phyloP scores from a whole-genome alignment of 2,113 vertebrate species.

The Solenodon paradoxus region DNA sequence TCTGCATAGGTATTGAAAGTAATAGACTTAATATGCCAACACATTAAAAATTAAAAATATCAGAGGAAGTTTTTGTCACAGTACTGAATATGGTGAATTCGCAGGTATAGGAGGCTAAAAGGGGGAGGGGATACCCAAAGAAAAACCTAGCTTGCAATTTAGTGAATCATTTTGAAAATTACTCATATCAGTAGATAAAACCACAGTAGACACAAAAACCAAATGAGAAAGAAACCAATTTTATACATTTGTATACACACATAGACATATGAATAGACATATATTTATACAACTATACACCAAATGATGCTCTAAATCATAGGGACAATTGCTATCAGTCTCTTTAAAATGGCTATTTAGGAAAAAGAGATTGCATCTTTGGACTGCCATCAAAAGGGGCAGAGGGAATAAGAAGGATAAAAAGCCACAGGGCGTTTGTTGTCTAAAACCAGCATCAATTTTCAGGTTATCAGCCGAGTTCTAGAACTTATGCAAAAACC shows the following conservation, averaged over 20 bases:
- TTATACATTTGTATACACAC: not conserved
- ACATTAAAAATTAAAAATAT: constrained; percentile 66
- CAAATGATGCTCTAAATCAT: constrained; percentile 4
- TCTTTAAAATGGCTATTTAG: constrained; percentile 26
- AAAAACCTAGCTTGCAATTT: constrained; percentile 47
- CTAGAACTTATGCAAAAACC: constrained; percentile 57
- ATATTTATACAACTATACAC: not conserved
- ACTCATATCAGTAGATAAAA: constrained; percentile 28
- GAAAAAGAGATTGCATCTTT: constrained; percentile 45
- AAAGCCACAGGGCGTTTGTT: not conserved
- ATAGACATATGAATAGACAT: not conserved
- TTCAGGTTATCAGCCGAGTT: constrained; percentile 29
- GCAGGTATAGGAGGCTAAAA: constrained; percentile 11
- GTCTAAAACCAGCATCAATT: constrained; percentile 6
- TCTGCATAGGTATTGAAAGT: constrained; percentile 66
- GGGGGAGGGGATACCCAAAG: not conserved
- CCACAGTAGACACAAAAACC: not conserved
- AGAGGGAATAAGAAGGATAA: not conserved
- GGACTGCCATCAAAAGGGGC: not conserved
- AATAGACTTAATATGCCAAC: constrained; percentile 65
- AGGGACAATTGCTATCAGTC: not conserved
- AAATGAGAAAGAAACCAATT: constrained; percentile 18
- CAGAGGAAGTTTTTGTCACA: constrained; percentile 61
- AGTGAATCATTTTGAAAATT: constrained; percentile 48
- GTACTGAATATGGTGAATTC: constrained; percentile 62